phyloP scores from a whole-genome alignment of 2,113 vertebrate genomes.

The Chroicocephalus ridibundus region DNA sequence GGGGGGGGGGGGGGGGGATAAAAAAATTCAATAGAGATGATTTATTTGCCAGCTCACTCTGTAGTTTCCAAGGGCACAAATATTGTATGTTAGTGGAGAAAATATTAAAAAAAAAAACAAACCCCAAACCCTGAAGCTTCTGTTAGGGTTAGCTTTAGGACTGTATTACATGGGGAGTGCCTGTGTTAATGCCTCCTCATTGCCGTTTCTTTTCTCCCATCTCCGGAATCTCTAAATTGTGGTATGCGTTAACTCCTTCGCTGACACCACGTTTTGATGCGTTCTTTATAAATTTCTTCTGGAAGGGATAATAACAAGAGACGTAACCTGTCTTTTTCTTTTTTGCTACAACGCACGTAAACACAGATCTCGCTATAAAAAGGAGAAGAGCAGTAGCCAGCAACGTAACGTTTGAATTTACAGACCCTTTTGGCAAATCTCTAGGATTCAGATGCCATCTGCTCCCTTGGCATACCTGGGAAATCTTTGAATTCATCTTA shows the following conservation, averaged over 20 bases:
- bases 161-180: neutral
- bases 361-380: neutral
- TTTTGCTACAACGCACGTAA: neutral
- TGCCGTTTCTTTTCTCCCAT: neutral
- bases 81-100: neutral
- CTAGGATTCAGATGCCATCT: slow-evolving; percentile 14
- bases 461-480: slow-evolving; percentile 3
- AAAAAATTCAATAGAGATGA: neutral
- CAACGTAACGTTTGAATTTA: neutral
- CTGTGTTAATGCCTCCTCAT: neutral
- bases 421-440: neutral
- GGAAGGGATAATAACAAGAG: neutral
- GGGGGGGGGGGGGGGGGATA: neutral
- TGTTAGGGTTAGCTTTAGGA: neutral
- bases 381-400: neutral
- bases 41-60: slow-evolving; percentile 29
- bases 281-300: neutral
- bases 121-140: neutral
- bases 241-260: neutral
- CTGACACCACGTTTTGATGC: neutral
- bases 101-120: neutral
- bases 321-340: neutral
- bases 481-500: neutral
- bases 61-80: neutral
- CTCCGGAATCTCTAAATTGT: neutral